Evolutionary conservation across 2,113 vertebrate genomes (phyloP).

Genomic region (Verasper variegatus): DNA sequence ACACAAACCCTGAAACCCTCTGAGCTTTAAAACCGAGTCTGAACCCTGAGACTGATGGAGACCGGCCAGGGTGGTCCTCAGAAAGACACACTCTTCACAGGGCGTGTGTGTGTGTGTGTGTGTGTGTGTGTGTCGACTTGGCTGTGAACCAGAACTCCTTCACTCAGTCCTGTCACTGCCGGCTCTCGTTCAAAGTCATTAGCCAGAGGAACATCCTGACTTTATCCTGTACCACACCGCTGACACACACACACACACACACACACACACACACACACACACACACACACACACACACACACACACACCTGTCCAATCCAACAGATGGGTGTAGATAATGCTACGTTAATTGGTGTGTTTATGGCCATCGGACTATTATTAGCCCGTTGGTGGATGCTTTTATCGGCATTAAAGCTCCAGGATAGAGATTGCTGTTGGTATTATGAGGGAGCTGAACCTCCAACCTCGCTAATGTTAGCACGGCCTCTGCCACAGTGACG

Average conservation of each 20-base stretch:
- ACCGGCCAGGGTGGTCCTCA: too few species aligned
- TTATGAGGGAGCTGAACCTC: not conserved
- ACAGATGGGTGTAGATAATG: conserved; percentile 23
- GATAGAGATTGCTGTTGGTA: not conserved
- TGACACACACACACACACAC: conserved; percentile 4
- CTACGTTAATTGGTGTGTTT: conserved; percentile 25
- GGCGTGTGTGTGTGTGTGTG: conserved; percentile 6
- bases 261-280: not conserved
- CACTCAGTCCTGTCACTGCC: conserved; percentile 13
- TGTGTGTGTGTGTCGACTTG: conserved; percentile 18
- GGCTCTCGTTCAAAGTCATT: conserved; percentile 44
- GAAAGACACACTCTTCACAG: too few species aligned
- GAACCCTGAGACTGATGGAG: too few species aligned
- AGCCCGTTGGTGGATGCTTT: conserved; percentile 1
- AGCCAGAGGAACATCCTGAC: conserved; percentile 46
- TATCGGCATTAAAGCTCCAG: conserved; percentile 19
- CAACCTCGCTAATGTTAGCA: conserved; percentile 2
- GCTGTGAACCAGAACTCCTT: conserved; percentile 29
- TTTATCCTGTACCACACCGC: conserved; percentile 8
- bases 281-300: conserved; percentile 14
- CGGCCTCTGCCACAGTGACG: not conserved
- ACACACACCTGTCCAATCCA: conserved; percentile 5
- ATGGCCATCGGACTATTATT: conserved; percentile 15
- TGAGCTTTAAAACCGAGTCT: too few species aligned
- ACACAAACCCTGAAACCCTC: too few species aligned